Percentiles rank a stretch among this genome's conserved stretches.
These are phyloP conservation scores for Copsychus sechellarum DNA, from an alignment of 2,113 vertebrate genomes.

Conservation along the genomic window DNA sequence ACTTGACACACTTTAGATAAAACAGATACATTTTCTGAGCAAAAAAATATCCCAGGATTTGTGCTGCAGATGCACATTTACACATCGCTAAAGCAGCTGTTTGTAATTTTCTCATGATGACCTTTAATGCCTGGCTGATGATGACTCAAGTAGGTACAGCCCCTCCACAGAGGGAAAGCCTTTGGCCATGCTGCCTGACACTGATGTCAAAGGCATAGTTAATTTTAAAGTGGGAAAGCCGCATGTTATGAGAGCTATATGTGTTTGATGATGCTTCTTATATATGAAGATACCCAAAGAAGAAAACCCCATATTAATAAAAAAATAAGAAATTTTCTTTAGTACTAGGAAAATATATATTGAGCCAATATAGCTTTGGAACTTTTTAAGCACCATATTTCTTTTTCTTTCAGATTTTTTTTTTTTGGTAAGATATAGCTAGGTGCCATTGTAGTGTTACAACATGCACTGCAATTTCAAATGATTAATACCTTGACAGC, in stretches of 20 bases:
- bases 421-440: background rate
- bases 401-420: background rate
- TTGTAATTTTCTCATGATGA: background rate
- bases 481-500: conserved; percentile 14
- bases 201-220: background rate
- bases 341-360: background rate
- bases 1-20: background rate
- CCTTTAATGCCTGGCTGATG: background rate
- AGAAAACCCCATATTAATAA: background rate
- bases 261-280: background rate
- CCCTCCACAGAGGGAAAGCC: background rate
- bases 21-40: background rate
- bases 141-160: background rate
- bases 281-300: background rate
- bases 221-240: background rate
- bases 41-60: background rate
- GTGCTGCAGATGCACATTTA: background rate
- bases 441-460: background rate
- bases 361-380: background rate
- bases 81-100: background rate
- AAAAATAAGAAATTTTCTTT: background rate
- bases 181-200: background rate
- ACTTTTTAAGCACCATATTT: background rate
- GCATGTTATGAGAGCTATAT: background rate
- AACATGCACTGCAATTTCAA: background rate